A percentile compares a stretch with the other conserved stretches of the same genome.
Evolutionary conservation across 1,140 invertebrate genomes (phyloP).

Genomic region (Eubasilissa regina): DNA sequence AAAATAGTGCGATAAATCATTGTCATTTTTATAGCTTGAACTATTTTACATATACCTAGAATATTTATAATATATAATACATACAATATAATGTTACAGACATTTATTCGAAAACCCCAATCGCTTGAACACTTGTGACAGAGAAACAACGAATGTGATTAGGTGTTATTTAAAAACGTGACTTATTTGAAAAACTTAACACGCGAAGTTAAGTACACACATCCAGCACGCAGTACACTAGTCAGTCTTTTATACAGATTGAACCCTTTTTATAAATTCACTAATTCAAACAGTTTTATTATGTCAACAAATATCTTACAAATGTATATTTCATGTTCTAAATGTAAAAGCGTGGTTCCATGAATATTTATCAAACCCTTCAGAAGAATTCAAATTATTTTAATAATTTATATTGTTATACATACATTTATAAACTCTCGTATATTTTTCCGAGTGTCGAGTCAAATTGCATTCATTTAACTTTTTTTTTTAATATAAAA

Average conservation of each 20-base stretch:
- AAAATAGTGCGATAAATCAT: too few species aligned
- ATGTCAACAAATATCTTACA: background rate
- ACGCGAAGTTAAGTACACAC: background rate
- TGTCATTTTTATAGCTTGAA: too few species aligned
- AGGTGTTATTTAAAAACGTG: slow-evolving; percentile 3
- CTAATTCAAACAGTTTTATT: background rate
- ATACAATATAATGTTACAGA: too few species aligned
- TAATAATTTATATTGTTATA: too few species aligned
- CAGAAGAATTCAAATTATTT: background rate
- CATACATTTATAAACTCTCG: too few species aligned
- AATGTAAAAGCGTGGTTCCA: background rate
- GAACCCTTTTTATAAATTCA: background rate
- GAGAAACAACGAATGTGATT: background rate
- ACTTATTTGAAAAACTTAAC: slow-evolving; percentile 2
- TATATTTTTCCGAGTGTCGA: too few species aligned
- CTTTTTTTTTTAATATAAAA: too few species aligned
- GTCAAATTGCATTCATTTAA: too few species aligned
- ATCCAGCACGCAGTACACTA: slow-evolving; percentile 15
- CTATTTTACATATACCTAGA: too few species aligned
- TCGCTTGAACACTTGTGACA: background rate
- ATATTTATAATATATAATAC: too few species aligned
- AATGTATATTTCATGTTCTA: background rate
- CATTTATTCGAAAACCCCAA: too few species aligned
- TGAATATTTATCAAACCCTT: background rate
- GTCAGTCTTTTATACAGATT: slow-evolving; percentile 39